Conservation (phyloP, 1,140 invertebrate species). For the Aphidius gifuensis region DNA sequence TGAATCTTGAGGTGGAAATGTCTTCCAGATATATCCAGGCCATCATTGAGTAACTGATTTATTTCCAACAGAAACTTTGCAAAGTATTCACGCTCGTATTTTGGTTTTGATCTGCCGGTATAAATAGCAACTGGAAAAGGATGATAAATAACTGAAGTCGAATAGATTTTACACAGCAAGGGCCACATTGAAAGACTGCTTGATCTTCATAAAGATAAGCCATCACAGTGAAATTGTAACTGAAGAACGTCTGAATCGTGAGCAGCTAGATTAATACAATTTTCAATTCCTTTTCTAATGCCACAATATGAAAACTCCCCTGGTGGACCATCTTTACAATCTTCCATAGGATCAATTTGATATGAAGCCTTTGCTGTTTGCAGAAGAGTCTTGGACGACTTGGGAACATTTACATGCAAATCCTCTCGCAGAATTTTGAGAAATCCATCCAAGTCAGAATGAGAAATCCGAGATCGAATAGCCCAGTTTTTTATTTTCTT, state of each 20-base stretch:
- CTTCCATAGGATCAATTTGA: slow-evolving; percentile 13
- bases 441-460: slow-evolving; percentile 3
- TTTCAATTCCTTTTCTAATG: slow-evolving; percentile 11
- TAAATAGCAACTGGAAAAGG: slow-evolving; percentile 23
- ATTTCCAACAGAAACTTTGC: slow-evolving; percentile 18
- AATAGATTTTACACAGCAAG: slow-evolving; percentile 18
- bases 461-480: background rate
- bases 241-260: slow-evolving; percentile 15
- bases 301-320: slow-evolving; percentile 24
- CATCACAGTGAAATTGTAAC: slow-evolving; percentile 19
- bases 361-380: slow-evolving; percentile 10
- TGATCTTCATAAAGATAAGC: slow-evolving; percentile 13
- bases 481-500: too few relatives aligned
- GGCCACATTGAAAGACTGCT: slow-evolving; percentile 20
- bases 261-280: slow-evolving; percentile 11
- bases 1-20: slow-evolving; percentile 9
- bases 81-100: slow-evolving; percentile 16
- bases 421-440: slow-evolving; percentile 16
- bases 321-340: slow-evolving; percentile 12
- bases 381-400: slow-evolving; percentile 23
- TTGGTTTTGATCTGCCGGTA: slow-evolving; percentile 20
- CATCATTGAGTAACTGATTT: slow-evolving; percentile 11
- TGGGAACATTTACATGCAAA: slow-evolving; percentile 15
- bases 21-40: background rate
- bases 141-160: slow-evolving; percentile 11